These are phyloP conservation scores for Plagiodera versicolora DNA, from an alignment of 2,888 invertebrate species.

Conservation along the genomic window DNA sequence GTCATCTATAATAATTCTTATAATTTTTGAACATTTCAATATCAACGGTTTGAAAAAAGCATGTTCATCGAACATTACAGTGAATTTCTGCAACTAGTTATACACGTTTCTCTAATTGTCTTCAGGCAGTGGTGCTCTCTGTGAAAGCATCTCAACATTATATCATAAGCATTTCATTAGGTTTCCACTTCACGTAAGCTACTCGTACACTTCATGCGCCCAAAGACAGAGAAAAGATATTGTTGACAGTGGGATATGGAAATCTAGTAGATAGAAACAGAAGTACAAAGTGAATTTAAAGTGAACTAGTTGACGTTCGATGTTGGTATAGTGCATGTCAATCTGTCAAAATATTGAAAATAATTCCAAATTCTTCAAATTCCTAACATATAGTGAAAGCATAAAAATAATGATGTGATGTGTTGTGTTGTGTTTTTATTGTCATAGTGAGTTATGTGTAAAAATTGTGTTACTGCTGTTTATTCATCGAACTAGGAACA, in stretches of 20 bases:
- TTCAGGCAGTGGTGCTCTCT: too few relatives aligned
- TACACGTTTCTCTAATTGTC: too few relatives aligned
- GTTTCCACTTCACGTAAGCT: not conserved
- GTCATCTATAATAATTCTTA: too few relatives aligned
- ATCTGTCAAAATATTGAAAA: constrained; percentile 40
- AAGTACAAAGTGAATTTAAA: constrained; percentile 25
- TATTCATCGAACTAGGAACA: constrained; percentile 15
- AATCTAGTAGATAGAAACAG: not conserved
- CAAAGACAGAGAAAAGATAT: not conserved
- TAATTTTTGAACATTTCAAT: too few relatives aligned
- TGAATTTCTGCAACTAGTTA: too few relatives aligned
- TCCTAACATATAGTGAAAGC: constrained; percentile 5
- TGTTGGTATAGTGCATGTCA: constrained; percentile 42
- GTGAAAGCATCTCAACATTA: too few relatives aligned
- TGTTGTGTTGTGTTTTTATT: constrained; percentile 18
- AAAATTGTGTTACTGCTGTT: constrained; percentile 18
- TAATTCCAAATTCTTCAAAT: constrained; percentile 6
- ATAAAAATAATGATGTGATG: constrained; percentile 22
- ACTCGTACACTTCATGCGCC: too few relatives aligned
- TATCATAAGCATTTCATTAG: not conserved
- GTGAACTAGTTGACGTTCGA: constrained; percentile 44
- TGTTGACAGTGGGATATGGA: constrained; percentile 8
- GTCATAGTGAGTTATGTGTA: constrained; percentile 9
- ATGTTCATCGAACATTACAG: too few relatives aligned
- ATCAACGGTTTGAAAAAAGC: too few relatives aligned